Conservation (phyloP, 1,140 invertebrate genomes). For the Hyles euphorbiae region DNA sequence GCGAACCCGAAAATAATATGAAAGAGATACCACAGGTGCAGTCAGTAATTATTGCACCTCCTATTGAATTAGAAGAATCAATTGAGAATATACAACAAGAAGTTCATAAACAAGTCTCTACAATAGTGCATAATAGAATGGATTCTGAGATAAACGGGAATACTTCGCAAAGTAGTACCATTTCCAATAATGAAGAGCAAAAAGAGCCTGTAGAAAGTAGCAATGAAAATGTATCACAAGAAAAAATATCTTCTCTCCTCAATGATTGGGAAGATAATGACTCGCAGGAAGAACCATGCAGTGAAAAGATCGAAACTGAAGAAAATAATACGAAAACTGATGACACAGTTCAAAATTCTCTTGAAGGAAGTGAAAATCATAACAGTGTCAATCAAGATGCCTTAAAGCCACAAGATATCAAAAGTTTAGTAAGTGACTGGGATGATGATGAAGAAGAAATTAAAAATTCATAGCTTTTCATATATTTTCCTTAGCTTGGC, state of each 20-base stretch:
- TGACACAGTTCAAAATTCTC: conserved; percentile 2
- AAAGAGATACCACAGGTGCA: conserved; percentile 1
- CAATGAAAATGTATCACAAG: conserved; percentile 17
- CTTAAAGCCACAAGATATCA: conserved; percentile 48
- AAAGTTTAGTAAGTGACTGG: conserved; percentile 66
- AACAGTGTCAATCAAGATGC: conserved; percentile 9
- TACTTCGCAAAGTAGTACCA: too few relatives aligned
- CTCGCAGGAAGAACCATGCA: conserved; percentile 44
- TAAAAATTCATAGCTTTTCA: conserved; percentile 20
- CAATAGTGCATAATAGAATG: not conserved
- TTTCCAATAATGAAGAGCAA: too few relatives aligned
- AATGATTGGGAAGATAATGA: conserved; percentile 75
- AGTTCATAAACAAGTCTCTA: conserved; percentile 43
- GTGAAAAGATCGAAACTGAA: conserved; percentile 12
- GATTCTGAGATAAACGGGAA: not conserved
- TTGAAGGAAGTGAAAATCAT: not conserved
- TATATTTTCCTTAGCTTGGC: too few relatives aligned
- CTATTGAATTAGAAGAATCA: conserved; percentile 58
- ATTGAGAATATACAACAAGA: conserved; percentile 72
- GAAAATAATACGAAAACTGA: conserved; percentile 15
- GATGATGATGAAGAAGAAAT: conserved; percentile 61
- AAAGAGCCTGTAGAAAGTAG: not conserved
- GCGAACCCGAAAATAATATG: conserved; percentile 13
- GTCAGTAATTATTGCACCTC: not conserved
- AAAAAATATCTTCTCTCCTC: conserved; percentile 65